phyloP scores from a whole-genome alignment of 2,888 invertebrate genomes.

The Callosobruchus maculatus region DNA sequence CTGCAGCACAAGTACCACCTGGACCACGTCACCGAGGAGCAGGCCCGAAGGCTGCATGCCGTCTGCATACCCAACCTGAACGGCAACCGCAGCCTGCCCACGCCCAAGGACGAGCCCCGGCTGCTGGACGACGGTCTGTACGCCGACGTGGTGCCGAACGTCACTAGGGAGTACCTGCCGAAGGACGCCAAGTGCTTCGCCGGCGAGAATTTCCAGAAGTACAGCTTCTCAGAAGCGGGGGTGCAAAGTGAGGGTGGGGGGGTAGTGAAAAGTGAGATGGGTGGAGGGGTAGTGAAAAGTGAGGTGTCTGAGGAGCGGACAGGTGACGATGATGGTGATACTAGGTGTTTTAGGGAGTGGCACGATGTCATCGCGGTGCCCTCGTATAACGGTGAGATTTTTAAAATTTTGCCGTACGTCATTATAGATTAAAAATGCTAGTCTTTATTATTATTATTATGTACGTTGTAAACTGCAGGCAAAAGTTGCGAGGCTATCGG shows the following conservation, averaged over 20 bases:
- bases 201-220: slow-evolving; percentile 46
- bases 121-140: slow-evolving; percentile 35
- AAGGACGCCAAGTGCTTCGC: slow-evolving; percentile 37
- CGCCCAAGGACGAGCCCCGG: slow-evolving; percentile 21
- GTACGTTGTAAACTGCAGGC: neutral
- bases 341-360: slow-evolving; percentile 77
- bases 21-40: slow-evolving; percentile 51
- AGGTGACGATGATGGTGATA: slow-evolving; percentile 27
- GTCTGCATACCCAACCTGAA: slow-evolving; percentile 42
- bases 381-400: slow-evolving; percentile 72
- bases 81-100: slow-evolving; percentile 38
- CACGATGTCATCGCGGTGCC: slow-evolving; percentile 76
- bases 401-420: slow-evolving; percentile 95
- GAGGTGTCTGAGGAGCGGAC: slow-evolving; percentile 25
- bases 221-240: slow-evolving; percentile 44
- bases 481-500: neutral
- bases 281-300: slow-evolving; percentile 15
- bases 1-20: slow-evolving; percentile 52
- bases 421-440: slow-evolving; percentile 76
- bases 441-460: slow-evolving; percentile 21
- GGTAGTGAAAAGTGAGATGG: slow-evolving; percentile 29
- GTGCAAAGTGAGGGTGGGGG: slow-evolving; percentile 13
- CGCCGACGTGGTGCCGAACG: slow-evolving; percentile 49
- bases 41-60: slow-evolving; percentile 50
- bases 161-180: slow-evolving; percentile 42